phyloP scores from a whole-genome alignment of 2,113 vertebrate genomes.

The Oceanodroma tethys region DNA sequence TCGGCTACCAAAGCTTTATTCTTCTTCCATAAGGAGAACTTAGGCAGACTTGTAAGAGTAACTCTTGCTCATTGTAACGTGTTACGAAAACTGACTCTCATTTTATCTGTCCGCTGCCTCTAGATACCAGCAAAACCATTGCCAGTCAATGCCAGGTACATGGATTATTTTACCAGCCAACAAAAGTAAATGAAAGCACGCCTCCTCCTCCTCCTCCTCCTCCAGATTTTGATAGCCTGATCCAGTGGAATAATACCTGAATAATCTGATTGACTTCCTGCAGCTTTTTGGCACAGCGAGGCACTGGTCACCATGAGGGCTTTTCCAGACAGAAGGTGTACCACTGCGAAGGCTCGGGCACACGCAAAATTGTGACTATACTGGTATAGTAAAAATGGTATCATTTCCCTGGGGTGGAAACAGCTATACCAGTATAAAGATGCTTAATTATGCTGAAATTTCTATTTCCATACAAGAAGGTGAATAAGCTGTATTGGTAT shows the following conservation, averaged over 20 bases:
- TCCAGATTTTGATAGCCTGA: background rate
- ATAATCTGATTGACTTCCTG: background rate
- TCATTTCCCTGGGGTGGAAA: background rate
- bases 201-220: background rate
- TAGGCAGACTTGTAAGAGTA: background rate
- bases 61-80: background rate
- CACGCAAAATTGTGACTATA: background rate
- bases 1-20: background rate
- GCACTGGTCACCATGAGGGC: background rate
- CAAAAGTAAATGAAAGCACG: background rate
- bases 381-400: background rate
- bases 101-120: background rate
- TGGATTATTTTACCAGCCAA: background rate
- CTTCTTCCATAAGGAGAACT: background rate
- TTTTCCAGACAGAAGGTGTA: background rate
- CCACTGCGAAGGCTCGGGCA: background rate
- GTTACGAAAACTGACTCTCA: background rate
- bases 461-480: conserved; percentile 5
- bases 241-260: background rate
- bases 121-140: background rate
- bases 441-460: background rate
- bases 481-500: background rate
- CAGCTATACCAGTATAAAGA: background rate
- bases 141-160: background rate
- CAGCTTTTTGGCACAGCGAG: background rate